Base-by-base conservation (phyloP, 1,140 invertebrate genomes). In the Gryon sp. region DNA sequence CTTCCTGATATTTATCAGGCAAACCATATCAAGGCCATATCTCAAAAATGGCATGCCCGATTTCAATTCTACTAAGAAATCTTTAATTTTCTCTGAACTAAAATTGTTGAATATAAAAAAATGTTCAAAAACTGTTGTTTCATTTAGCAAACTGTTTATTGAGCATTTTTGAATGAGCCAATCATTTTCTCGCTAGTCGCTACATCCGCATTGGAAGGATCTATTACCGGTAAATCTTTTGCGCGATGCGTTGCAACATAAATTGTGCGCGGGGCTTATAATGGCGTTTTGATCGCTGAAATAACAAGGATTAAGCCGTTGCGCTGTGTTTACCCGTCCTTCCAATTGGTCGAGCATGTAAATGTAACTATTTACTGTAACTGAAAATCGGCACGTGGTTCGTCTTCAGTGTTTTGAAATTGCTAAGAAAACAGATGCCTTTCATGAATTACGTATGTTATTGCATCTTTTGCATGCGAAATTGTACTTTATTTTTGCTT, bases 161-260 rank as follows among this genome's bases (percentile, higher is more conserved):
- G 80, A 80, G 78, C 79, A 80, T 83, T 84, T 84, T 79, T 75
- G 74, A 82, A 86, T 86, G 84, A 84, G 83, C 84, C n/a, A 80
- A 57, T 80, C 84, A 81, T 84, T 85, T 76, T 69, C 78, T 80
- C 50, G 73, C n/a, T n/a, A n/a, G 66, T 48, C 52, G 45, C 55
- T 32, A 26, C 73, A 52, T 72, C 76, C 74, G 79, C 68, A 75
- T 82, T 80, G n/a, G 81, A 81, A 79, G 79, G 80, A 30, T 76
- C 66, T 79, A 82, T 85, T 83, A 81, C 73, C 79, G 32, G 80
- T 84, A 85, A 85, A 86, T 84, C 77, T n/a, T n/a, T 80, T 79
- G 34, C 38, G 36, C 75, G 76, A 73, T 81, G 52, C 60, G 36
- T 48, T 70, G 74, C 24, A 70, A 82, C 84, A 81, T 80, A 79